Conservation (phyloP, 2,113 vertebrate genomes). For the Equus quagga region DNA sequence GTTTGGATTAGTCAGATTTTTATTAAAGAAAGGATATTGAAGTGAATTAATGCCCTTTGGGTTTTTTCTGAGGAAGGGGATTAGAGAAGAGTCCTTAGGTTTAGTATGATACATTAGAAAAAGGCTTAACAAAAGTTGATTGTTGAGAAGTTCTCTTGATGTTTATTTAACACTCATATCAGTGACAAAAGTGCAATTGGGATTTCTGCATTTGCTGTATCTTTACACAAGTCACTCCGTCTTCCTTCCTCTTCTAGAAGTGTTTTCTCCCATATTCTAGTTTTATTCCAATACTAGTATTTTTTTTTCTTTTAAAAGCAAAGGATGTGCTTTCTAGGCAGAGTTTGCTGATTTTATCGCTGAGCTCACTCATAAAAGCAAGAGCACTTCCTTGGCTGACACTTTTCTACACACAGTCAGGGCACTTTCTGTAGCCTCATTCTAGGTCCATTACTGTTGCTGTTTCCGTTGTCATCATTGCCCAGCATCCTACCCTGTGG, state of each 20-base stretch:
- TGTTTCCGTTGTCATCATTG: not conserved
- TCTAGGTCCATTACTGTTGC: accelerated
- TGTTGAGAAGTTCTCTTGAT: not conserved
- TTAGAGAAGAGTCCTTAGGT: not conserved
- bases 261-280: not conserved
- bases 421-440: not conserved
- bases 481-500: not conserved
- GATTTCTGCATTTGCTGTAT: not conserved
- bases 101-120: not conserved
- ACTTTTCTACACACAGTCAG: not conserved
- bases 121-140: not conserved
- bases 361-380: not conserved
- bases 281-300: not conserved
- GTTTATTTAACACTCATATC: not conserved
- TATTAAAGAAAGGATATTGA: not conserved
- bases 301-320: not conserved
- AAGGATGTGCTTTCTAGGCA: not conserved
- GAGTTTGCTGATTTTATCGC: not conserved
- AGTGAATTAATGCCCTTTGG: not conserved
- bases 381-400: not conserved
- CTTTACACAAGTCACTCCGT: not conserved
- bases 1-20: constrained; percentile 29
- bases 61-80: not conserved
- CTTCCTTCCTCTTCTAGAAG: not conserved
- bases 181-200: not conserved